Evolutionary conservation across 2,888 invertebrate species (phyloP).

Genomic region (Cerastis leucographa): DNA sequence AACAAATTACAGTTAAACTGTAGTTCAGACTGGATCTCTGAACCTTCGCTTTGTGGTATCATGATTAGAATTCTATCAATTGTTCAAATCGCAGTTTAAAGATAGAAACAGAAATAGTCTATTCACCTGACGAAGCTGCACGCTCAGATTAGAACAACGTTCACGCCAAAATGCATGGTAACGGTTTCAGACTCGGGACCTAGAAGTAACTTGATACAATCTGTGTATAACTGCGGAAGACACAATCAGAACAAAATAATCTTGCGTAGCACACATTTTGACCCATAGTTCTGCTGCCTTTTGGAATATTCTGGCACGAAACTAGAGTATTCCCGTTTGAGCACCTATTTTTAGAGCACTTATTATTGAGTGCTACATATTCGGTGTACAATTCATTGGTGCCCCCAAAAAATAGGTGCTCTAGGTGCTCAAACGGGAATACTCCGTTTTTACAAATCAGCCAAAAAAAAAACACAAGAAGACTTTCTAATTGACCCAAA

Average conservation of each 20-base stretch:
- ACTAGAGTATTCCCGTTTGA: too few species aligned
- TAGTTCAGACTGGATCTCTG: slow-evolving; percentile 47
- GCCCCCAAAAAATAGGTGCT: too few species aligned
- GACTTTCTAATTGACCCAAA: slow-evolving; percentile 31
- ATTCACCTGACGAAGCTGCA: not conserved
- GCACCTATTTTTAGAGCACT: too few species aligned
- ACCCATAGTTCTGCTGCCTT: not conserved
- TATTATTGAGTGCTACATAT: too few species aligned
- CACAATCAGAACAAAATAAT: not conserved
- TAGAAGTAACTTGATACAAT: not conserved
- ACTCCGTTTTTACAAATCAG: slow-evolving; percentile 15
- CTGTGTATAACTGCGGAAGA: not conserved
- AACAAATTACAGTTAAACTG: slow-evolving; percentile 61
- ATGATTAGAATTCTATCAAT: slow-evolving; percentile 43
- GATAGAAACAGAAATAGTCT: not conserved
- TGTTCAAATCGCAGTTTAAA: slow-evolving; percentile 32
- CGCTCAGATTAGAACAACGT: not conserved
- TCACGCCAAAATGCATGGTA: not conserved
- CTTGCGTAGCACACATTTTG: not conserved
- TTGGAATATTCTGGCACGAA: not conserved
- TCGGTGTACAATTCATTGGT: too few species aligned
- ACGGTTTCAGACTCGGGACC: not conserved
- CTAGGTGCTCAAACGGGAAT: too few species aligned
- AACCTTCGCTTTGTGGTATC: slow-evolving; percentile 38
- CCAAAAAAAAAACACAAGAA: slow-evolving; percentile 15